Evolutionary conservation across 2,113 vertebrate species (phyloP).

Genomic region (Anarrhichthys ocellatus): DNA sequence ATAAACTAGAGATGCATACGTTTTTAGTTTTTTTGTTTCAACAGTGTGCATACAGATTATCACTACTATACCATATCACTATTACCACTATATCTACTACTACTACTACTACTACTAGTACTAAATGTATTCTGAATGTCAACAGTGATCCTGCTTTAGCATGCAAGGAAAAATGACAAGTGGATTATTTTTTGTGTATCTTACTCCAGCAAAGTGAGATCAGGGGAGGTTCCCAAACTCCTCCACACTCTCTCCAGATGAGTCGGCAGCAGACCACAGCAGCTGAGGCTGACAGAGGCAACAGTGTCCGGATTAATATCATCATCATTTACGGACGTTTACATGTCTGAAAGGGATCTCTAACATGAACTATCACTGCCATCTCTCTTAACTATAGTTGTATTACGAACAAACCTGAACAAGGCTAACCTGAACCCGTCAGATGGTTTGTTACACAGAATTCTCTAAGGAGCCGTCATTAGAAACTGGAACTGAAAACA

Average conservation of each 20-base stretch:
- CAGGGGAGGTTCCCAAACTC: constrained; percentile 70
- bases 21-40: neutral
- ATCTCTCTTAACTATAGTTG: neutral
- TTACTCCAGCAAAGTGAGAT: constrained; percentile 83
- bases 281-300: constrained; percentile 75
- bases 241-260: constrained; percentile 75
- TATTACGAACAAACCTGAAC: neutral
- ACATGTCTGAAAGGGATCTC: neutral
- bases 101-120: neutral
- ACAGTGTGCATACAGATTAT: neutral
- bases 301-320: neutral
- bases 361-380: neutral
- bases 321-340: neutral
- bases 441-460: neutral
- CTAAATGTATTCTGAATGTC: neutral
- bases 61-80: too few species aligned
- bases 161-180: neutral
- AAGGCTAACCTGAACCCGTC: neutral
- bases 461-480: too few species aligned
- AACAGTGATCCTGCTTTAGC: neutral
- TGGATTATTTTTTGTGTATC: constrained; percentile 25
- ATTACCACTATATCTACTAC: too few species aligned
- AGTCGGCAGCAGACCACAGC: constrained; percentile 70
- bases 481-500: neutral
- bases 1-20: neutral